Evolutionary conservation across 2,888 invertebrate species (phyloP).

Genomic region (Laspeyria flexula): DNA sequence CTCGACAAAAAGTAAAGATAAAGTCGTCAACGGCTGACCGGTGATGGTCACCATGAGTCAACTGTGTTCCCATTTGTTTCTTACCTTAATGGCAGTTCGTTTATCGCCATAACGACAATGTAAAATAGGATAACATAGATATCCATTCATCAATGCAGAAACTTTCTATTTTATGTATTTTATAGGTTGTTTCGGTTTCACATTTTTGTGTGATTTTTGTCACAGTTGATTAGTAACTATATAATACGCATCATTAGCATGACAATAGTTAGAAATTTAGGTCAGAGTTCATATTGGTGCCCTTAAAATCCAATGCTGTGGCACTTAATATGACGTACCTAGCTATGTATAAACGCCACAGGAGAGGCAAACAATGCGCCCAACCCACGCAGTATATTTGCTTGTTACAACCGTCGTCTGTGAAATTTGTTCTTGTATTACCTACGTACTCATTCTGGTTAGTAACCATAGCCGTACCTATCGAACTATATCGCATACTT

Average conservation of each 20-base stretch:
- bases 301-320: slow-evolving; percentile 67
- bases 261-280: slow-evolving; percentile 72
- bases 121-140: slow-evolving; percentile 23
- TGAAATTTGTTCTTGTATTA: slow-evolving; percentile 65
- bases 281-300: slow-evolving; percentile 74
- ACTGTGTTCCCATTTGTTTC: slow-evolving; percentile 17
- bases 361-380: slow-evolving; percentile 74
- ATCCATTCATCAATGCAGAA: slow-evolving; percentile 20
- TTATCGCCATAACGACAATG: slow-evolving; percentile 24
- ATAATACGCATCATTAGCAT: slow-evolving; percentile 63
- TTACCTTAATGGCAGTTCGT: slow-evolving; percentile 31
- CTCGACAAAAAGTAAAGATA: slow-evolving; percentile 45
- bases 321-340: slow-evolving; percentile 45
- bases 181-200: slow-evolving; percentile 19
- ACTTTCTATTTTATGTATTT: slow-evolving; percentile 32
- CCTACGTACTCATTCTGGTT: slow-evolving; percentile 48
- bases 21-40: slow-evolving; percentile 34
- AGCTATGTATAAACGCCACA: slow-evolving; percentile 50
- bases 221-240: slow-evolving; percentile 60
- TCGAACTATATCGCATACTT: slow-evolving; percentile 41
- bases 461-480: slow-evolving; percentile 50
- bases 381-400: slow-evolving; percentile 71
- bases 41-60: slow-evolving; percentile 45
- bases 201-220: slow-evolving; percentile 47
- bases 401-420: slow-evolving; percentile 64